Evolutionary conservation across 2,113 vertebrate genomes (phyloP).

Genomic region (Brienomyrus longianalis): DNA sequence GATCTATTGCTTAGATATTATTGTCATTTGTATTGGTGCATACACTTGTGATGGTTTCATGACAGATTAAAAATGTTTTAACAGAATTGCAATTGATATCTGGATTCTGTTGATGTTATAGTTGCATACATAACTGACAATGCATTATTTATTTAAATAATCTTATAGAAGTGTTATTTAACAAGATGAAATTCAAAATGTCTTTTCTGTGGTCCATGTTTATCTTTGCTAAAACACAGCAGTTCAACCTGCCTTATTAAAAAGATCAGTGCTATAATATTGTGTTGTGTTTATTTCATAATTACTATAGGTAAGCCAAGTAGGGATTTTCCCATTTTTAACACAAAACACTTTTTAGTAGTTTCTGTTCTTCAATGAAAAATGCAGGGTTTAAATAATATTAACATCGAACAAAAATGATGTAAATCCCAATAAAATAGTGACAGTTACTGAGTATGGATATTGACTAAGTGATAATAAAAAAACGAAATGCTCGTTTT

Average conservation of each 20-base stretch:
- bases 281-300: slow-evolving; percentile 1
- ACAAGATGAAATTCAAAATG: slow-evolving; percentile 2
- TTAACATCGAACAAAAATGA: not conserved
- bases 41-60: not conserved
- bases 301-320: not conserved
- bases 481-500: not conserved
- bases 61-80: not conserved
- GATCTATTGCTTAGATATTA: not conserved
- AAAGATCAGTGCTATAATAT: slow-evolving; percentile 5
- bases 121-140: not conserved
- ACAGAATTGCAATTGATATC: not conserved
- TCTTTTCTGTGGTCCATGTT: not conserved
- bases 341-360: not conserved
- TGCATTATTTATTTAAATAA: slow-evolving; percentile 7
- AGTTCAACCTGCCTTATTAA: slow-evolving; percentile 16
- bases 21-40: not conserved
- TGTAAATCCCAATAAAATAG: not conserved
- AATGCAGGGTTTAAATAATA: not conserved
- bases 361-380: not conserved
- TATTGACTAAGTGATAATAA: not conserved
- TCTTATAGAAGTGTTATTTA: slow-evolving; percentile 13
- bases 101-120: not conserved
- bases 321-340: not conserved
- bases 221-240: slow-evolving; percentile 1
- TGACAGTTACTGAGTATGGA: not conserved